Evolutionary conservation across 2,113 vertebrate genomes (phyloP), one percentile per base, ranked within the genome.

Genomic region (Bufo bufo): DNA sequence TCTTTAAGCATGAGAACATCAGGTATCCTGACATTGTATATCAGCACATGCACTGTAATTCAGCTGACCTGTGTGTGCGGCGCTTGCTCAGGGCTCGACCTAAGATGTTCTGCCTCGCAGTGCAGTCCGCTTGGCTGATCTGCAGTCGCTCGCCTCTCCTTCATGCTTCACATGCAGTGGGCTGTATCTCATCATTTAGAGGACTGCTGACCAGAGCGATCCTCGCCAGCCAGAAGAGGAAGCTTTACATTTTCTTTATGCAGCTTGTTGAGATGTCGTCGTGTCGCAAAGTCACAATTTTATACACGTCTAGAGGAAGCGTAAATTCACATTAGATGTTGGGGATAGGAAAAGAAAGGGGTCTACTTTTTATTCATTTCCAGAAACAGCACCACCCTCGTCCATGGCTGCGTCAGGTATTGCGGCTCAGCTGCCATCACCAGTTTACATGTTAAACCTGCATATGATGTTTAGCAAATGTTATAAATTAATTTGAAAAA

Each of bases 191-290:
- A 19, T 75, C 45, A 50, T 49, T 49, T 49, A 75, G 8, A 49
- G 19, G 72, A 75, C 72, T 75, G 72, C 72, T 75, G 72, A 75
- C 16, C 72, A 20, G 45, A 49, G 72, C 72, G 50, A 50, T 50
- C 47, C 45, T 49, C 72, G 6, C 69, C 69, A 1, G 33, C 69
- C 33, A 45, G 13, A 45, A 72, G 45, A 17, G 23, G 13, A 33
- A 33, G 10, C 3, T 66, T 61, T 6, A 58, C n/a, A n/a, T n/a
- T n/a, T 58, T 58, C 6, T 19, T 66, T 3, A 14, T 66, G 4
- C 23, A 45, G 43, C 17, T 74, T 17, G 4, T 74, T 45, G 43
- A 47, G 71, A 47, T 47, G 71, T 43, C 65, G 1, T n/a, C n/a
- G 8, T 5, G 33, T 72, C 4, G 2, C 4, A 72, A 47, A 16